Conservation (phyloP, 2,888 invertebrate genomes). For the Lamproptera curius region DNA sequence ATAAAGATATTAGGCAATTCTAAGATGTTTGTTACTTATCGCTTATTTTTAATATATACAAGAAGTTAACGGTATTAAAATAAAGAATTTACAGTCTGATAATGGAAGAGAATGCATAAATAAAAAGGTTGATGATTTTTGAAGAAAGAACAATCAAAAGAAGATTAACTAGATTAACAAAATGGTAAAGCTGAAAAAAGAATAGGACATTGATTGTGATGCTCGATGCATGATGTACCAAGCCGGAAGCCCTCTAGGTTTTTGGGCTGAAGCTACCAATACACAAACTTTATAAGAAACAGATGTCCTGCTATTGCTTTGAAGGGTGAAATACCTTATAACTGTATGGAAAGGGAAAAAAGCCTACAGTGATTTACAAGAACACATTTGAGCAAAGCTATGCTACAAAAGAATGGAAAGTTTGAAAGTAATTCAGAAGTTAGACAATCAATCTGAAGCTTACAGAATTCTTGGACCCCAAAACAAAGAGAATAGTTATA, state of each 20-base stretch:
- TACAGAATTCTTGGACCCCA: no score
- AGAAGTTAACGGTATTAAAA: constrained; percentile 14
- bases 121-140: constrained; percentile 14
- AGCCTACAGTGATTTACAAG: constrained; percentile 24
- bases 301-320: constrained; percentile 5
- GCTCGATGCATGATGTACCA: constrained; percentile 24
- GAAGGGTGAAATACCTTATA: constrained; percentile 20
- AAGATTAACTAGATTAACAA: constrained; percentile 6
- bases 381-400: constrained; percentile 21
- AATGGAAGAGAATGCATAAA: constrained; percentile 20
- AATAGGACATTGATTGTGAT: constrained; percentile 20
- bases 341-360: constrained; percentile 22
- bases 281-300: constrained; percentile 2
- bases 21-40: no score
- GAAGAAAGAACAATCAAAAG: constrained; percentile 11
- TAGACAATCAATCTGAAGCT: constrained; percentile 20
- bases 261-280: constrained; percentile 21
- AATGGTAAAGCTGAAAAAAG: constrained; percentile 6
- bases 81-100: constrained; percentile 21
- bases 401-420: constrained; percentile 22
- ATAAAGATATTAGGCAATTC: no score
- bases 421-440: constrained; percentile 16
- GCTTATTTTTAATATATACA: constrained; percentile 16
- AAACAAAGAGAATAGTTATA: no score
- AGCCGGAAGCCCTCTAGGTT: constrained; percentile 16